phyloP scores from a whole-genome alignment of 2,113 vertebrate genomes.

The Spilogale gracilis region DNA sequence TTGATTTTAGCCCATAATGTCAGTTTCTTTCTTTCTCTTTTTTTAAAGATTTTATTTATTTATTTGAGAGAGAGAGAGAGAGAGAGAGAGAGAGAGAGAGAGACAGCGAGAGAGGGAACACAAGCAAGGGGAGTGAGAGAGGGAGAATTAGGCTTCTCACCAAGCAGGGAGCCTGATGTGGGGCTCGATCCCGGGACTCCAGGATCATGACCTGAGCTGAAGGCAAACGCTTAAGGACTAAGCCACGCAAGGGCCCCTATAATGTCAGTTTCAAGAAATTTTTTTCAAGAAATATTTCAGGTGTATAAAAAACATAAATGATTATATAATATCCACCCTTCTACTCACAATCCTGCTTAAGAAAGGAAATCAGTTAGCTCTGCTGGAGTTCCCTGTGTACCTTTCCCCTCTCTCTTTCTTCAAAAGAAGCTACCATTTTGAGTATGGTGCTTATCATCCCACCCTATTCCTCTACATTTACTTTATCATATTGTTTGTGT shows the following conservation, averaged over 20 bases:
- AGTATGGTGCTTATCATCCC: not conserved
- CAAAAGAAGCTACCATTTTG: not conserved
- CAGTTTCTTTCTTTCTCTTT: not conserved
- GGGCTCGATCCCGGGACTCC: too few species aligned
- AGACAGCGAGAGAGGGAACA: too few species aligned
- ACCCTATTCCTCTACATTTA: not conserved
- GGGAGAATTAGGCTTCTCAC: too few species aligned
- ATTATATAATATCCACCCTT: not conserved
- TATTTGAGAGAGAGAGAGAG: too few species aligned
- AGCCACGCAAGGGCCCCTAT: not conserved
- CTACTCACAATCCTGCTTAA: not conserved
- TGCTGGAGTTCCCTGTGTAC: rapidly evolving
- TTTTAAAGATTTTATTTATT: too few species aligned
- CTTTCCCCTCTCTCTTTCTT: not conserved
- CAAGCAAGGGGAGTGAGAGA: too few species aligned
- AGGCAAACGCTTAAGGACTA: too few species aligned
- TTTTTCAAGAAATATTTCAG: not conserved
- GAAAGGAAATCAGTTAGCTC: not conserved
- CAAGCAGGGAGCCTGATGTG: too few species aligned
- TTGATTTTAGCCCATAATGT: not conserved
- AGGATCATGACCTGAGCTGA: too few species aligned
- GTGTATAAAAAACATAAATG: not conserved
- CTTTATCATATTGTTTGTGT: not conserved
- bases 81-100: too few species aligned
- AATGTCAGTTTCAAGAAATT: not conserved